Evolutionary conservation across 2,113 vertebrate species (phyloP).

Genomic region (Campylorhamphus procurvoides): DNA sequence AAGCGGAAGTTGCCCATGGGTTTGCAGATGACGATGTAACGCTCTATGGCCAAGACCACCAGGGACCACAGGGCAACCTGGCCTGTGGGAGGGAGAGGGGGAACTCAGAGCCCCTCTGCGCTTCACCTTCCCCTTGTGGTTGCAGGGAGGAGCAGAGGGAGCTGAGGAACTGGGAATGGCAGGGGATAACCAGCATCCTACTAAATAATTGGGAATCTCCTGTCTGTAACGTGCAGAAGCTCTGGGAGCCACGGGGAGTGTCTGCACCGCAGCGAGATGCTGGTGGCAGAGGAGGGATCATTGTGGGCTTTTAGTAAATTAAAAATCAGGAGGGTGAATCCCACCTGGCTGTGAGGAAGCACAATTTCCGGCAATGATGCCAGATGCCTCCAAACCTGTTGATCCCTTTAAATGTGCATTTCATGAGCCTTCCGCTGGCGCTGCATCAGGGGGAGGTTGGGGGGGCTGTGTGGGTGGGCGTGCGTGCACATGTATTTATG

Average conservation of each 20-base stretch:
- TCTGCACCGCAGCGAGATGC: background rate
- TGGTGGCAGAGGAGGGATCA: background rate
- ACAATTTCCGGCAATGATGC: background rate
- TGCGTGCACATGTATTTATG: conserved; percentile 29
- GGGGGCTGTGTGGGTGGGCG: background rate
- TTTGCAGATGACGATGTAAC: conserved; percentile 83
- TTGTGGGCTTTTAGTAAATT: background rate
- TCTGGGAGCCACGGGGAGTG: fast-evolving
- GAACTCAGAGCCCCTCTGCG: background rate
- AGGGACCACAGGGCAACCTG: conserved; percentile 82
- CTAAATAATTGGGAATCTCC: background rate
- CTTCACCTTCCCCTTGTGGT: background rate
- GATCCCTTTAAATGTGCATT: conserved; percentile 2
- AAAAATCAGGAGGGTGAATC: background rate
- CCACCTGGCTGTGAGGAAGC: background rate
- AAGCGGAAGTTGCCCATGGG: conserved; percentile 85
- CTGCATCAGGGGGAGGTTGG: background rate
- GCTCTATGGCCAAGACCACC: conserved; percentile 81
- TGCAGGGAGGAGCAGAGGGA: background rate
- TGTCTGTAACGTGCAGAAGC: fast-evolving
- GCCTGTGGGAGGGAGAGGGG: conserved; percentile 27
- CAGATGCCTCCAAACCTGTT: conserved; percentile 18
- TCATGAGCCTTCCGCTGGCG: background rate
- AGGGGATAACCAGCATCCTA: background rate
- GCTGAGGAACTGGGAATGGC: background rate